Base-by-base conservation (phyloP, 2,888 invertebrate species). In the Hyles lineata region DNA sequence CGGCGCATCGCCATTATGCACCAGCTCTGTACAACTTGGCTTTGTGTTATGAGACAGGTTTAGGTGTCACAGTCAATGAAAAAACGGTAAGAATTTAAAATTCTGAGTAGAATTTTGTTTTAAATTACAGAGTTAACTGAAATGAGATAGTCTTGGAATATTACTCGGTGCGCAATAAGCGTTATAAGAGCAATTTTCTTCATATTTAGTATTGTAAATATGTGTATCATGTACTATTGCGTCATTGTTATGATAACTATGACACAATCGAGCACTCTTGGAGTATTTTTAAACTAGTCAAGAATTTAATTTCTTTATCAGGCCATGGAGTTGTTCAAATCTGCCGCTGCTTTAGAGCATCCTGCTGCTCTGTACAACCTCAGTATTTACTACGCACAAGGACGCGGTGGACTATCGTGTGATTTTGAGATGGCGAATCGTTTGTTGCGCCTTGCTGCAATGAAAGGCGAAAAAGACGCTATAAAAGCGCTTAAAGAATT, bases 361-460 rank as follows among this genome's bases (percentile, higher is more conserved):
- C 93, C 96, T 2, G 95, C 95, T 76, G 96, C 97, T 0, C 93
- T 96, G 80, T 97, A 96, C 85, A 97, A 97, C 84, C 92, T 97
- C 71, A 97, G 96, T 3, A 94, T 97, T 70, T 96, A 96, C 82
- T 95, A 96, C 84, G 96, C 96, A 2, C 96, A 96, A 82, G 96
- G 96, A 0, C 89, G 95, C 76, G 96, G 96, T 19, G 96, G 96
- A 0, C 87, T 96, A 1, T 79, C 89, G 8, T 85, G 90, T 19
- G 94, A 96, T 82, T 82, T 87, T 8, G 85, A 88, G n/a, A 94
- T 87, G 23, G 96, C 96, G 1, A 89, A 90, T 2, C 88, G 95
- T 21, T 84, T 95, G 67, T 89, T 96, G 61, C 95, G 96, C 62
- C 86, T 92, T 52, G 95, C 95, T 60, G 96, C 96, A 3, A 95